phyloP scores from a whole-genome alignment of 2,113 vertebrate species.

The Poeciliopsis turrubarensis region DNA sequence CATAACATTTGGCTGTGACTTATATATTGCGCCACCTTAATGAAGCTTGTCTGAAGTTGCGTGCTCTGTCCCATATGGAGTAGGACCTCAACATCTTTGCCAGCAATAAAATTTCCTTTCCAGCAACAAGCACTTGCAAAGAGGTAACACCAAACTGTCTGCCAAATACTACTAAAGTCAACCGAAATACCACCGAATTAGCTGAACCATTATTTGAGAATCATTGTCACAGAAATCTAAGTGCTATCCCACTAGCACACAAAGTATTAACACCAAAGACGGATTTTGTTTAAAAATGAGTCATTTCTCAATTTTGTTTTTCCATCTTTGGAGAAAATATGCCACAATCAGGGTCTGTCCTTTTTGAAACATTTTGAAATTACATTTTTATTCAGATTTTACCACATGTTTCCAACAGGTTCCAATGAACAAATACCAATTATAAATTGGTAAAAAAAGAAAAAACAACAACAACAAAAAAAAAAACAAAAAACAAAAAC shows the following conservation, averaged over 20 bases:
- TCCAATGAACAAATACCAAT: too few species aligned
- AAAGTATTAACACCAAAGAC: background rate
- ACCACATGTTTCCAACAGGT: background rate
- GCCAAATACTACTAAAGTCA: background rate
- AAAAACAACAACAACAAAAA: too few species aligned
- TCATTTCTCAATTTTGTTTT: background rate
- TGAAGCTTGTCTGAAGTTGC: too few species aligned
- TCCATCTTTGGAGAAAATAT: background rate
- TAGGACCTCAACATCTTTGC: too few species aligned
- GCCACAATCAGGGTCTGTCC: too few species aligned
- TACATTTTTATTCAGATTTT: background rate
- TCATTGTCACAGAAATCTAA: background rate
- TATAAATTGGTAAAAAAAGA: background rate
- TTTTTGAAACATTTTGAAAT: too few species aligned
- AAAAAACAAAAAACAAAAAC: background rate
- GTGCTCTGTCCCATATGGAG: too few species aligned
- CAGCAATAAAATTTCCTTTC: background rate
- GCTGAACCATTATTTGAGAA: background rate
- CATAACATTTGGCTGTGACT: too few species aligned
- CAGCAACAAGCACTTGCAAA: background rate
- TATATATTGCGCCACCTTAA: too few species aligned
- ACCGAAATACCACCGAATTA: background rate
- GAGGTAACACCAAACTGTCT: background rate
- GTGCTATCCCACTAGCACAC: background rate
- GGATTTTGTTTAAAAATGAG: background rate